Percentiles rank a stretch among this genome's conserved stretches.
Conservation (phyloP, 2,797 vertebrate genomes). For the Spinus olivaceus region DNA sequence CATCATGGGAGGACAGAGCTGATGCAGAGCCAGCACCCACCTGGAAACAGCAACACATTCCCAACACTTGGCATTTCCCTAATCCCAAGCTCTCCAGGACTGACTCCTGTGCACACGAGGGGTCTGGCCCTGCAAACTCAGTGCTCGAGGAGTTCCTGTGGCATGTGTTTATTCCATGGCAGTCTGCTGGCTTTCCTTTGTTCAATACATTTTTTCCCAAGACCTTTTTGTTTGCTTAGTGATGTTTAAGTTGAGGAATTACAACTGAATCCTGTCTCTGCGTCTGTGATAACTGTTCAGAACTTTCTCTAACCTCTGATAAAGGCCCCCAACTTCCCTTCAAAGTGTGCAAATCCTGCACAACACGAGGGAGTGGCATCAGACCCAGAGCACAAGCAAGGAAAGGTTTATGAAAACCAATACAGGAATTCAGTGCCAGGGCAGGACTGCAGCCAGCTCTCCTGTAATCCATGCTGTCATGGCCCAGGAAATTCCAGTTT, state of each 20-base stretch:
- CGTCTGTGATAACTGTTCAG: background rate
- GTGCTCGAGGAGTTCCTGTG: background rate
- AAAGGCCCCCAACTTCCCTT: background rate
- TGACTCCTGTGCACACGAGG: background rate
- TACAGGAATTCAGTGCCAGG: background rate
- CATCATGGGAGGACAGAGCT: background rate
- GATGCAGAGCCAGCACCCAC: background rate
- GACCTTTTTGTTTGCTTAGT: background rate
- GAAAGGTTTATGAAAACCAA: background rate
- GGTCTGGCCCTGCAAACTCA: background rate
- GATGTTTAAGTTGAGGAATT: background rate
- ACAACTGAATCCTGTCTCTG: background rate
- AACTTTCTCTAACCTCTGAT: accelerated
- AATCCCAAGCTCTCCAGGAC: background rate
- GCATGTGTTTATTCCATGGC: background rate
- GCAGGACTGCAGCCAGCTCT: background rate
- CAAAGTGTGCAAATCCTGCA: background rate
- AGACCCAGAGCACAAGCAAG: background rate
- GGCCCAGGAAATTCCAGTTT: background rate
- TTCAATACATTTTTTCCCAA: background rate
- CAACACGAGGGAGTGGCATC: accelerated
- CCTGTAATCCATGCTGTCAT: background rate
- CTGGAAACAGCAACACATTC: background rate
- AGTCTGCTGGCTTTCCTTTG: background rate
- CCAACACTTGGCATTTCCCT: background rate